phyloP scores from a whole-genome alignment of 2,797 vertebrate species.

The Megaceryle alcyon region DNA sequence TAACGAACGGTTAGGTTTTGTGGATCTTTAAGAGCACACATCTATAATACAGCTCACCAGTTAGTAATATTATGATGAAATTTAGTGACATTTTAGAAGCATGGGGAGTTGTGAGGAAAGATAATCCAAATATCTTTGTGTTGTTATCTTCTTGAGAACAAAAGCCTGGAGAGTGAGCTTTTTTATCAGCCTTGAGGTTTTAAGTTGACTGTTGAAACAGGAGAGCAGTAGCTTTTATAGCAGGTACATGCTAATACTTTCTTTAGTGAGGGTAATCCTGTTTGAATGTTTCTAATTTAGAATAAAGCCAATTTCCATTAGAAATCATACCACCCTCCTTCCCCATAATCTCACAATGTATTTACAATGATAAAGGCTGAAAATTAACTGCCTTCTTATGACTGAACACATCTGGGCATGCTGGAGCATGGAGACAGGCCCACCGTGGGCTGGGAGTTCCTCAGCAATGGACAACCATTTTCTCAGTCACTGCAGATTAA shows the following conservation, averaged over 20 bases:
- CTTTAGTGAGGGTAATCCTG: not conserved
- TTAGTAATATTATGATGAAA: not conserved
- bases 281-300: not conserved
- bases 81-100: not conserved
- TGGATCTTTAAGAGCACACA: not conserved
- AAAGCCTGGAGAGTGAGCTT: not conserved
- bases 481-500: not conserved
- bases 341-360: not conserved
- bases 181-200: not conserved
- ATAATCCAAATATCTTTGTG: not conserved
- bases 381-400: not conserved
- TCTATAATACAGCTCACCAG: not conserved
- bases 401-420: not conserved
- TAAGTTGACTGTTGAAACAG: not conserved
- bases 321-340: not conserved
- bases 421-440: not conserved
- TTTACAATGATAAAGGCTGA: not conserved
- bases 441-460: not conserved
- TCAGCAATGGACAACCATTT: not conserved
- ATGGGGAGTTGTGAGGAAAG: not conserved
- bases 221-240: not conserved
- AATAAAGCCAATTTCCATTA: not conserved
- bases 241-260: not conserved
- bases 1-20: not conserved
- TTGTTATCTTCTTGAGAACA: not conserved